phyloP scores from a whole-genome alignment of 2,797 vertebrate genomes.

The Austrolebias charrua region DNA sequence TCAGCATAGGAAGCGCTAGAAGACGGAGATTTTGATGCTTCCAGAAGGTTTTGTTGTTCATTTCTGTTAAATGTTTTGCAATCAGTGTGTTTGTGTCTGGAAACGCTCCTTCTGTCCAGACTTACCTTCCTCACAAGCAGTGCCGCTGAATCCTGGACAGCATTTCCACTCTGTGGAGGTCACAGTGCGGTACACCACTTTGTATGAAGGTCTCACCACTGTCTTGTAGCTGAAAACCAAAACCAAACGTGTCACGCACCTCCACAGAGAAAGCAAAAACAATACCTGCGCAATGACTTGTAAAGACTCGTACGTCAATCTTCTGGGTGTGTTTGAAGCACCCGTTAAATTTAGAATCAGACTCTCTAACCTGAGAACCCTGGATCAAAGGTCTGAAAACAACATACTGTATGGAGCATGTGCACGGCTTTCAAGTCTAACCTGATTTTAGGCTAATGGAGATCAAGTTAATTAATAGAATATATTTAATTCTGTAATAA shows the following conservation, averaged over 20 bases:
- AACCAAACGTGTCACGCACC: neutral
- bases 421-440: too few species aligned
- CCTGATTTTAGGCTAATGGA: too few species aligned
- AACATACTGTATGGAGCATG: neutral
- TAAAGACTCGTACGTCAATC: too few species aligned
- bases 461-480: too few species aligned
- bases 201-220: conserved; percentile 88
- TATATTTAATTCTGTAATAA: too few species aligned
- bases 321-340: neutral
- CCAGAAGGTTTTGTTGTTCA: neutral
- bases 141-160: conserved; percentile 86
- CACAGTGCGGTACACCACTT: conserved; percentile 88
- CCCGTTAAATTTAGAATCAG: neutral
- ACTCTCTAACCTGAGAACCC: neutral
- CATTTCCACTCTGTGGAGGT: conserved; percentile 93
- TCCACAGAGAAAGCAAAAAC: neutral
- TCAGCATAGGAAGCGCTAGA: conserved; percentile 10
- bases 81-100: conserved; percentile 1
- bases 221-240: conserved; percentile 86
- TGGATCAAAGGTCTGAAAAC: neutral
- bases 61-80: conserved; percentile 12
- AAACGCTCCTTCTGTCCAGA: conserved; percentile 9
- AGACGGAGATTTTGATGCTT: neutral
- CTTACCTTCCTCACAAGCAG: conserved; percentile 88
- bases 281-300: neutral